A percentile compares a stretch with the other conserved stretches of the same genome.
These are phyloP conservation scores for Ormyrus pomaceus DNA, from an alignment of 2,888 invertebrate species.

Conservation along the genomic window DNA sequence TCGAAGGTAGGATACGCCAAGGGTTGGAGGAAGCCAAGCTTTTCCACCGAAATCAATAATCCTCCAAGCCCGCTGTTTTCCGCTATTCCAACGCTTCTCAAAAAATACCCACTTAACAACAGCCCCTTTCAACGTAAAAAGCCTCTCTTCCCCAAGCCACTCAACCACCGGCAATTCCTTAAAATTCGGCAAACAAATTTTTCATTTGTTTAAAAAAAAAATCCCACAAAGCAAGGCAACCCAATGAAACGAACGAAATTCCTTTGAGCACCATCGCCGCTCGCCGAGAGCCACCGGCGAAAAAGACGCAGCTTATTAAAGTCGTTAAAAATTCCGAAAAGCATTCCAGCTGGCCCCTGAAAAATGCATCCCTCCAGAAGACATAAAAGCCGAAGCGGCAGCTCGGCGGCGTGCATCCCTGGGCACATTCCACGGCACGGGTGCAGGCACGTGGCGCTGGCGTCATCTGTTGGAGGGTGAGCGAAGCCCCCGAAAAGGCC, in stretches of 20 bases:
- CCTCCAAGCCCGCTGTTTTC: slow-evolving; percentile 56
- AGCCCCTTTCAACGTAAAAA: not conserved
- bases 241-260: too few relatives aligned
- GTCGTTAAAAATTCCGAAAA: slow-evolving; percentile 34
- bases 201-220: not conserved
- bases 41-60: slow-evolving; percentile 72
- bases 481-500: slow-evolving; percentile 41
- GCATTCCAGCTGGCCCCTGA: slow-evolving; percentile 1
- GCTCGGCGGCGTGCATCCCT: not conserved
- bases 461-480: slow-evolving; percentile 72
- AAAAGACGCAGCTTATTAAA: too few relatives aligned
- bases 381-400: slow-evolving; percentile 11
- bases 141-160: not conserved
- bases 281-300: too few relatives aligned
- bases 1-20: slow-evolving; percentile 57
- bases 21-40: slow-evolving; percentile 65
- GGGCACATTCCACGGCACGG: not conserved
- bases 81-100: slow-evolving; percentile 28
- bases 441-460: slow-evolving; percentile 60
- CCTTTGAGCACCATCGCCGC: too few relatives aligned
- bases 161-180: not conserved
- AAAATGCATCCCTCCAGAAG: slow-evolving; percentile 22
- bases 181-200: not conserved
- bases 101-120: slow-evolving; percentile 16
- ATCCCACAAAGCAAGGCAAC: not conserved